Conservation (phyloP, 2,113 vertebrate genomes). For the Oryzias woworae region DNA sequence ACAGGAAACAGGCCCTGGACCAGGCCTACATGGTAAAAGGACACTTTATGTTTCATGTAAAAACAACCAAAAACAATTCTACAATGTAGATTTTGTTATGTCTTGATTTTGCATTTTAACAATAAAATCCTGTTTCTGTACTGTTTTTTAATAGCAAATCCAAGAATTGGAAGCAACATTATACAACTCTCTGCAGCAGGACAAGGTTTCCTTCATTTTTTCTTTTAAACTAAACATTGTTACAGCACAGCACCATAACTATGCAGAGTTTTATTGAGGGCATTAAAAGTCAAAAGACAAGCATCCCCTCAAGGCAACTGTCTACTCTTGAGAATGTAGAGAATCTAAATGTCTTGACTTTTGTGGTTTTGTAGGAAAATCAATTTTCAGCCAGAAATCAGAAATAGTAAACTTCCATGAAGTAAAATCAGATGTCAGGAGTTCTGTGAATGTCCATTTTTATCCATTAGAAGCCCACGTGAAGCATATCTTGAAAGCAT, state of each 20-base stretch:
- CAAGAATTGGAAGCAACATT: slow-evolving; percentile 98
- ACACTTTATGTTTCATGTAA: not conserved
- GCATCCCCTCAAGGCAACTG: too few relatives aligned
- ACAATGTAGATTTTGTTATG: not conserved
- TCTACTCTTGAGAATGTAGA: too few relatives aligned
- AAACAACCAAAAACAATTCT: not conserved
- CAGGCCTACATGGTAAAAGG: slow-evolving; percentile 97
- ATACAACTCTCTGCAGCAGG: slow-evolving; percentile 98
- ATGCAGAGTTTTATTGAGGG: not conserved
- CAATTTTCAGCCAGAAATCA: too few relatives aligned
- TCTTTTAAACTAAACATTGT: not conserved
- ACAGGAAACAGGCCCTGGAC: slow-evolving; percentile 95
- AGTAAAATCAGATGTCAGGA: not conserved
- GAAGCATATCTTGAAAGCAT: not conserved
- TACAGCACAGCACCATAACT: not conserved
- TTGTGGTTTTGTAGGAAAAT: too few relatives aligned
- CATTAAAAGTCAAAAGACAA: not conserved
- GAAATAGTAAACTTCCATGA: too few relatives aligned
- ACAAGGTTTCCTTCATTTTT: slow-evolving; percentile 77
- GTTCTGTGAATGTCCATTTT: not conserved
- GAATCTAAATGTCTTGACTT: too few relatives aligned
- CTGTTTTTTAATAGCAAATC: slow-evolving; percentile 85
- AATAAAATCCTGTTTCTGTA: not conserved
- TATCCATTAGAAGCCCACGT: not conserved
- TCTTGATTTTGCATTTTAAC: not conserved